These are phyloP conservation scores for Bombylius discolor DNA, from an alignment of 2,888 invertebrate species.

Conservation along the genomic window DNA sequence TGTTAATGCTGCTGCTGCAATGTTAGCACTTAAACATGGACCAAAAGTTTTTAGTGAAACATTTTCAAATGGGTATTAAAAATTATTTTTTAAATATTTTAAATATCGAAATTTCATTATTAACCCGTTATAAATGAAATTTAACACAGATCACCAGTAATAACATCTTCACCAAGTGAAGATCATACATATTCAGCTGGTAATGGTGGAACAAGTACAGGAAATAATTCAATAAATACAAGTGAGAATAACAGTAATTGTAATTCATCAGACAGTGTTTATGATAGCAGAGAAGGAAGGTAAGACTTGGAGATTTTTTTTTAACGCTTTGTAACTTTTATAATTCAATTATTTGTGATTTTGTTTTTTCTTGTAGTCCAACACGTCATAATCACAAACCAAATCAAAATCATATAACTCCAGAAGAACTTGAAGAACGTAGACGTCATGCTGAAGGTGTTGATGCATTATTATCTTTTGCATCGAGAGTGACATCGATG, in stretches of 20 bases:
- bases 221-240: constrained; percentile 15
- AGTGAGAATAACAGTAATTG: constrained; percentile 35
- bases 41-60: constrained; percentile 46
- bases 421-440: constrained; percentile 49
- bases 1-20: constrained; percentile 72
- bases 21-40: constrained; percentile 78
- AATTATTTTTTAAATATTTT: too few relatives aligned
- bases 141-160: constrained; percentile 42
- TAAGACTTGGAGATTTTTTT: constrained; percentile 18
- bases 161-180: constrained; percentile 78
- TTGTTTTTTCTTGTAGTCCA: constrained; percentile 21
- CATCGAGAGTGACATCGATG: constrained; percentile 42
- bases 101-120: too few relatives aligned
- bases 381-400: too few relatives aligned
- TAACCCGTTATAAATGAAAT: too few relatives aligned
- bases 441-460: constrained; percentile 65
- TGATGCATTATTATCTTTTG: constrained; percentile 62
- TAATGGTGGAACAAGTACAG: constrained; percentile 23
- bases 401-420: constrained; percentile 20
- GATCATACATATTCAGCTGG: constrained; percentile 84
- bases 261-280: constrained; percentile 42
- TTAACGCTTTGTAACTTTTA: too few relatives aligned
- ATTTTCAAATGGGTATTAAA: constrained; percentile 31
- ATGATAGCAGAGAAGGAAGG: constrained; percentile 44
- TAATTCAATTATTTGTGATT: background rate